A percentile compares a stretch with the other conserved stretches of the same genome.
phyloP scores from a whole-genome alignment of 2,888 invertebrate species.

The Pogonocherus hispidulus region DNA sequence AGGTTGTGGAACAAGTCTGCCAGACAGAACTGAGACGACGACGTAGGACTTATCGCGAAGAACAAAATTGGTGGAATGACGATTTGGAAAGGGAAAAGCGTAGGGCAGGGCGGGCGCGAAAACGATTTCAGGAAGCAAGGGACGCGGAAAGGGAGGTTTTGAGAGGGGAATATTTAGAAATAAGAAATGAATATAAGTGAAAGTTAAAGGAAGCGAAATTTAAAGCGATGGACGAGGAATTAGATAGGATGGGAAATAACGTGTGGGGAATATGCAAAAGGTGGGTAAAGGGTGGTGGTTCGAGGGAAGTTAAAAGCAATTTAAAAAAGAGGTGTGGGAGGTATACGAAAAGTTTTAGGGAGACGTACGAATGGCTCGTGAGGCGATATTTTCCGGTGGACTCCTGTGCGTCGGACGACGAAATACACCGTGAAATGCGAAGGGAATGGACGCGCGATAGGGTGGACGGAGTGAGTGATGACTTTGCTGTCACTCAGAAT shows the following conservation, averaged over 20 bases:
- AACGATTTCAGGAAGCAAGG: background rate
- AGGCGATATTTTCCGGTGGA: background rate
- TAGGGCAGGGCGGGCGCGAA: background rate
- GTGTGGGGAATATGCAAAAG: background rate
- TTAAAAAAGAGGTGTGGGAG: background rate
- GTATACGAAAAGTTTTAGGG: background rate
- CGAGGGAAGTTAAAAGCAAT: background rate
- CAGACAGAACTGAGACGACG: background rate
- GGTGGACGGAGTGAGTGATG: background rate
- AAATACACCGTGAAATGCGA: background rate
- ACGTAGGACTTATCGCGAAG: background rate
- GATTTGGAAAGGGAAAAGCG: background rate
- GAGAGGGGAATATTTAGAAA: slow-evolving; percentile 28
- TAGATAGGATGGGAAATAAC: background rate
- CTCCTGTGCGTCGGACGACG: background rate
- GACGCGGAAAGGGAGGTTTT: background rate
- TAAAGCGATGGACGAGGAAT: background rate
- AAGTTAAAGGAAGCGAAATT: background rate
- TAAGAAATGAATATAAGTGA: background rate
- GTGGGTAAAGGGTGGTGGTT: background rate
- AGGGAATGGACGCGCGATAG: background rate
- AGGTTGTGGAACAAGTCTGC: background rate
- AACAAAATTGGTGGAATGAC: background rate
- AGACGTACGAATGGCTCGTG: background rate
- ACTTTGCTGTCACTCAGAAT: background rate